These are phyloP conservation scores for Acipenser oxyrinchus DNA, from an alignment of 2,797 vertebrate species.

Conservation along the genomic window DNA sequence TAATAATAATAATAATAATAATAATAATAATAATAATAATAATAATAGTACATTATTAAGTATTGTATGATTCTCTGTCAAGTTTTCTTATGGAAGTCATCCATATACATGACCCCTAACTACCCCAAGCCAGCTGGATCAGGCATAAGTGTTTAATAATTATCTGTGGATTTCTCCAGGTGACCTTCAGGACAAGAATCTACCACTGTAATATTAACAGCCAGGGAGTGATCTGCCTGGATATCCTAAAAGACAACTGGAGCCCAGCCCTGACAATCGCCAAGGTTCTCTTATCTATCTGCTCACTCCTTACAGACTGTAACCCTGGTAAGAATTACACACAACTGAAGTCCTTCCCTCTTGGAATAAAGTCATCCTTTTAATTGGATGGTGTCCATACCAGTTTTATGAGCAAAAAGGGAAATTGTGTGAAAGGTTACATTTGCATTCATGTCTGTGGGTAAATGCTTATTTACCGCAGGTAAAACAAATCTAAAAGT, in stretches of 20 bases:
- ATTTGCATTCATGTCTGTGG: no score
- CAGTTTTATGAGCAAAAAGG: constrained; percentile 25
- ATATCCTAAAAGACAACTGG: constrained; percentile 76
- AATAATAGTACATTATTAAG: no score
- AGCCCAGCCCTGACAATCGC: constrained; percentile 90
- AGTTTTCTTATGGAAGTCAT: no score
- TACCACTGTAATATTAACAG: constrained; percentile 91
- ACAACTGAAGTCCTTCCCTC: not conserved
- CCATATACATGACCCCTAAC: no score
- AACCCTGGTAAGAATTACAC: constrained; percentile 75
- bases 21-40: no score
- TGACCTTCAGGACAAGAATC: constrained; percentile 79
- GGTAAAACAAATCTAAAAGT: no score
- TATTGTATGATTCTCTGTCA: no score
- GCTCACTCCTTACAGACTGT: constrained; percentile 89
- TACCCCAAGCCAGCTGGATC: not conserved
- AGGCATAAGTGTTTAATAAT: not conserved
- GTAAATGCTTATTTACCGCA: no score
- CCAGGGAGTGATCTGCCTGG: constrained; percentile 83
- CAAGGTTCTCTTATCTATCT: constrained; percentile 90
- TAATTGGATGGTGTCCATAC: no score
- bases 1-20: no score
- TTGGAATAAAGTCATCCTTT: no score
- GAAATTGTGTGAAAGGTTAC: no score
- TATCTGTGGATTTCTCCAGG: constrained; percentile 26